Percentiles rank a stretch among this genome's conserved stretches.
Conservation (phyloP, 1,140 invertebrate species). For the Pseudomyrmex gracilis region DNA sequence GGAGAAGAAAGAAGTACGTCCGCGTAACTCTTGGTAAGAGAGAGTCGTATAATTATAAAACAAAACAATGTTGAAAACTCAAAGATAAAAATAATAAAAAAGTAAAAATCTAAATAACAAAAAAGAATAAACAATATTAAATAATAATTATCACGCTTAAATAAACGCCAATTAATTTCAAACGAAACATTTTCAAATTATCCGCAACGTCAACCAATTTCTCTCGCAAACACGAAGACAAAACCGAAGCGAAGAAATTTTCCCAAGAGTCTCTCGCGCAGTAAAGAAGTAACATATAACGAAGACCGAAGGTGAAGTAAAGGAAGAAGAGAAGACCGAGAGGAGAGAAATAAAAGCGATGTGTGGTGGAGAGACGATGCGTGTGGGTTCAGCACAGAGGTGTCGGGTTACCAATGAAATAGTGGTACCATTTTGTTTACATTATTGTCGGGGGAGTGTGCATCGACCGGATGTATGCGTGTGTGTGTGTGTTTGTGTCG, state of each 20-base stretch:
- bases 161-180: neutral
- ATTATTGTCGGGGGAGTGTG: conserved; percentile 80
- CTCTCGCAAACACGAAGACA: neutral
- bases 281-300: neutral
- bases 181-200: neutral
- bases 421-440: conserved; percentile 86
- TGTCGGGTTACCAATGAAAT: conserved; percentile 85
- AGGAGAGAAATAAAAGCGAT: conserved; percentile 17
- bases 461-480: neutral
- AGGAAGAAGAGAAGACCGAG: neutral
- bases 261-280: neutral
- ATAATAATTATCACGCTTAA: neutral
- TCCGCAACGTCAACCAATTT: neutral
- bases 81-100: neutral
- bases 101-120: no score
- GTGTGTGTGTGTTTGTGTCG: neutral
- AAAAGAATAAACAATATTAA: neutral
- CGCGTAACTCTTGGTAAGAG: no score
- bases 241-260: neutral
- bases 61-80: neutral
- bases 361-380: conserved; percentile 72
- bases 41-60: neutral
- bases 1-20: no score
- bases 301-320: conserved; percentile 17
- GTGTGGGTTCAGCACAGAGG: conserved; percentile 81